phyloP scores from a whole-genome alignment of 2,888 invertebrate genomes.

The Tyria jacobaeae region DNA sequence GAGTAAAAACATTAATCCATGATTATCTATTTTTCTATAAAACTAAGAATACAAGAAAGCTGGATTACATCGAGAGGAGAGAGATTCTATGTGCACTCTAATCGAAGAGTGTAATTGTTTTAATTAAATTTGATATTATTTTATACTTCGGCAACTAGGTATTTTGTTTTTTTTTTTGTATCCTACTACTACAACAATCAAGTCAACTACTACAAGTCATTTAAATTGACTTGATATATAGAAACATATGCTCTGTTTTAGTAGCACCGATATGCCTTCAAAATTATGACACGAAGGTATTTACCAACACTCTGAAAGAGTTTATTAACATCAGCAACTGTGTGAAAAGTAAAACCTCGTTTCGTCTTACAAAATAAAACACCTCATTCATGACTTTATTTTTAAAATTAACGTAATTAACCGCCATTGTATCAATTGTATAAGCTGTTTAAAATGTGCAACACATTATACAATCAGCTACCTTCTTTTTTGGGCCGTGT shows the following conservation, averaged over 20 bases:
- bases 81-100: no score
- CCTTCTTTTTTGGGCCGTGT: conserved; percentile 33
- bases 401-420: conserved; percentile 70
- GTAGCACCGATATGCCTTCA: neutral
- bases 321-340: conserved; percentile 55
- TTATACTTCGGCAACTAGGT: no score
- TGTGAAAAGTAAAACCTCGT: conserved; percentile 62
- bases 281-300: conserved; percentile 9
- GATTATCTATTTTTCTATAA: no score
- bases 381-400: conserved; percentile 67
- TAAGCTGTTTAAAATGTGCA: conserved; percentile 58
- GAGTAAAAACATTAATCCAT: no score
- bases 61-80: no score
- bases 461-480: conserved; percentile 46
- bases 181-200: no score
- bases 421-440: conserved; percentile 73
- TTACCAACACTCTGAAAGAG: conserved; percentile 59
- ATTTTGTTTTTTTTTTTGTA: no score
- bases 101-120: no score
- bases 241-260: neutral
- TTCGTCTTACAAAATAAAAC: conserved; percentile 70
- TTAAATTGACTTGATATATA: neutral
- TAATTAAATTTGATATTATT: no score
- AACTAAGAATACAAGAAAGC: no score
- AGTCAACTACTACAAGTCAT: neutral